These are phyloP conservation scores for Pseudanteris insignis DNA, from an alignment of 2,888 invertebrate species.

Conservation along the genomic window DNA sequence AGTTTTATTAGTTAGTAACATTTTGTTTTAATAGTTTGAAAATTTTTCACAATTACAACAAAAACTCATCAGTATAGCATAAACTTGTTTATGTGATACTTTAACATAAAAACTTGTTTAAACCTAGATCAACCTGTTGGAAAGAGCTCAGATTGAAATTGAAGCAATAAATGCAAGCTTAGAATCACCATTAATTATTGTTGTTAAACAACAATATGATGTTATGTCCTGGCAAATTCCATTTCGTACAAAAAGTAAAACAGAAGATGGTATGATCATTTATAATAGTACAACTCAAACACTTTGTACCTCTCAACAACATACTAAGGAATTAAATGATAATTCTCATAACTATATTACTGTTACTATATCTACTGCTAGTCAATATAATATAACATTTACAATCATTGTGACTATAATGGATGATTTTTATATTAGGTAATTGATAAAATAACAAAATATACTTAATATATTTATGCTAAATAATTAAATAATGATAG, in stretches of 20 bases:
- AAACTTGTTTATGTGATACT: too few relatives aligned
- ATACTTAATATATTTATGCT: too few relatives aligned
- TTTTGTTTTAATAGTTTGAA: not conserved
- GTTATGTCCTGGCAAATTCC: conserved; percentile 85
- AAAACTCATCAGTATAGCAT: too few relatives aligned
- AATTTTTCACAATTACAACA: not conserved
- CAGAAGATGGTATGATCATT: conserved; percentile 36
- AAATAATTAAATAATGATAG: conserved; percentile 3
- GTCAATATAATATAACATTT: conserved; percentile 70
- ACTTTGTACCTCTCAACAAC: conserved; percentile 71
- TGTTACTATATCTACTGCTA: conserved; percentile 76
- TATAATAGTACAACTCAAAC: conserved; percentile 68
- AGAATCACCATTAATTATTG: conserved; percentile 76
- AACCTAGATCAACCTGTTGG: conserved; percentile 40
- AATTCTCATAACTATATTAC: conserved; percentile 69
- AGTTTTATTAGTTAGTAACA: not conserved
- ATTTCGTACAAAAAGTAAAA: conserved; percentile 68
- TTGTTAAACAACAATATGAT: conserved; percentile 78
- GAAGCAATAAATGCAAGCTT: conserved; percentile 66
- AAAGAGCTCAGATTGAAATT: conserved; percentile 57
- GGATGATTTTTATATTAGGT: conserved; percentile 70
- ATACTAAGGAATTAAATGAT: conserved; percentile 43
- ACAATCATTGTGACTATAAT: conserved; percentile 71
- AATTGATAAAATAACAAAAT: conserved; percentile 35
- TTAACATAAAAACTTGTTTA: too few relatives aligned